Evolutionary conservation across 2,888 invertebrate genomes (phyloP), one percentile per base, ranked within the genome.

Genomic region (Mycogona germanica): DNA sequence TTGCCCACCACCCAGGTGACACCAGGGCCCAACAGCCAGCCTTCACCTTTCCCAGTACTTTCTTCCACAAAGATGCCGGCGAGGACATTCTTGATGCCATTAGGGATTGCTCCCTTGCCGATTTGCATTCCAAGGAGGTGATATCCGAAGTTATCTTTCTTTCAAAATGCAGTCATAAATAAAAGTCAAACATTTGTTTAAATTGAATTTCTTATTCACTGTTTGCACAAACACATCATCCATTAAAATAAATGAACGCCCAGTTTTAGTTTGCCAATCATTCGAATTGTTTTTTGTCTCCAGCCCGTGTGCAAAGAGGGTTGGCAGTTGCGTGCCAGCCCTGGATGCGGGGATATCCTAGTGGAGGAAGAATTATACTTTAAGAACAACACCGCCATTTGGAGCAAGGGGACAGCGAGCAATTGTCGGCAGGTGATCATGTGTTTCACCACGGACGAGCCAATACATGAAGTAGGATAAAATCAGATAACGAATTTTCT

Each of bases 351-450:
- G 7, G 41, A 44, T 25, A 19, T 19, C 19, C 44, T 17, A n/a
- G 57, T 69, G 60, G 91, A 91, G 69, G 91, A 92, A 67, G 93
- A 93, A 67, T 71, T 93, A 51, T 93, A 89, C 74, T 79, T 87
- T 2, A 83, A 81, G 63, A 87, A 84, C 2, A 79, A 84, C 65
- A 84, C 86, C 19, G 89, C 87, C 3, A 78, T 92, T 30, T 87
- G 87, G 84, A 83, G 72, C 56, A 62, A 64, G 46, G 69, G 70
- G 6, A 65, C 65, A 38, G 62, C 64, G 14, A 64, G 67, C 56
- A 66, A 65, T 5, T 63, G 65, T 21, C 61, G 68, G 21, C 57
- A 66, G 19, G 62, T 72, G 12, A 59, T 82, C 23, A 77, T 79
- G 60, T 82, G 85, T 51, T 92, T 84, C 66, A 87, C 88, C 4